Conservation (phyloP, 2,113 vertebrate genomes). For the Grallaria varia region DNA sequence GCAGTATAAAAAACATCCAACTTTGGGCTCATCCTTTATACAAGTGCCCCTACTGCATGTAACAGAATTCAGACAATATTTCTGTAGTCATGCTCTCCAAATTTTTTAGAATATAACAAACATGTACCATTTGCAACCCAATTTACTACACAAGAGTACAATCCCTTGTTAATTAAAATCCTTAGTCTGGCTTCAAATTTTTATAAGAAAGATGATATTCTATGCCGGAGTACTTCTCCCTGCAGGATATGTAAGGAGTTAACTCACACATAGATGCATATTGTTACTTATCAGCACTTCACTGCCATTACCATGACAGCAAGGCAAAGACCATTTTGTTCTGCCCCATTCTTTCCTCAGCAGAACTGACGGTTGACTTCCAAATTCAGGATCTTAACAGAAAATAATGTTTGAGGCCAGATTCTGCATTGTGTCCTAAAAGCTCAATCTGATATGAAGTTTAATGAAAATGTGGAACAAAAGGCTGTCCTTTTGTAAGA, state of each 20-base stretch:
- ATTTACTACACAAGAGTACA: neutral
- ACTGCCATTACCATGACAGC: constrained; percentile 44
- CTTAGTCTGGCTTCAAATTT: neutral
- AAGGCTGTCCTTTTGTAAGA: neutral
- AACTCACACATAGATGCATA: neutral
- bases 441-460: constrained; percentile 17
- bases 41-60: neutral
- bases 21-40: neutral
- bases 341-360: neutral
- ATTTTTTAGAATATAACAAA: neutral
- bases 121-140: neutral
- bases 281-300: constrained; percentile 28
- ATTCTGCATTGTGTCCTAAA: neutral
- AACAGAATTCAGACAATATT: neutral
- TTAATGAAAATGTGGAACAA: constrained; percentile 16
- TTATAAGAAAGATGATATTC: neutral
- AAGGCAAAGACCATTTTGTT: constrained; percentile 33
- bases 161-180: neutral
- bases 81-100: neutral
- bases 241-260: constrained; percentile 2
- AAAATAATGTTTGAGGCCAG: neutral
- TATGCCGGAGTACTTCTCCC: neutral
- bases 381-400: constrained; percentile 4
- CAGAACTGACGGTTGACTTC: neutral
- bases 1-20: neutral